Evolutionary conservation across 1,140 invertebrate genomes (phyloP), one percentile per base, ranked within the genome.

Genomic region (Brachionus calyciflorus): DNA sequence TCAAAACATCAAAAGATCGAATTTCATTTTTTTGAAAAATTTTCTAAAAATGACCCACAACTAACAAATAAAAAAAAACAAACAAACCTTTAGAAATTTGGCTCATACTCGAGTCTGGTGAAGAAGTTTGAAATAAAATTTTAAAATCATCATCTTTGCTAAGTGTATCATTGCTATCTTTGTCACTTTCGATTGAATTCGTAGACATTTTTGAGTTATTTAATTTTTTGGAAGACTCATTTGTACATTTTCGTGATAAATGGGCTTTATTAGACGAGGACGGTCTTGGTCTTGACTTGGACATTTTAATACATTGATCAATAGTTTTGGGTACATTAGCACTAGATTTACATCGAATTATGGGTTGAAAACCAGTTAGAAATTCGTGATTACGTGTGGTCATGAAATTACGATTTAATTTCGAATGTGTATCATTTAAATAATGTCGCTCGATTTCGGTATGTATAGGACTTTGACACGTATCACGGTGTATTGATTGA

Each of bases 141-240:
- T 65, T 65, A 26, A 65, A 65, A 44, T 65, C 60, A 44, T 65
- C 60, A 65, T 65, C 60, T 26, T 65, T 65, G 37, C 60, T 65
- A 7, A 65, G 19, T 24, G 40, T 65, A 37, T 41, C 60, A 21
- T 19, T 41, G 19, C 60, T 65, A 3, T 65, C 60, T 26, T 65
- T 65, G 24, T 65, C 60, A 19, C 60, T 65, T 26, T 65, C 60
- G 26, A 65, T 28, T 44, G 60, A 65, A 44, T 65, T 65, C 3
- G 19, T 65, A 12, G 40, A 65, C 1, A 24, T 24, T 44, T 65
- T 65, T 44, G 60, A 65, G 24, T 44, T 65, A 37, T 65, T 65
- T 6, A 44, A 14, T 26, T 14, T 41, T 41, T 65, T 65, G 17
- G n/a, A n/a, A n/a, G 44, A 7, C 9, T 37, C 33, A 37, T 37